Percentiles rank a stretch among this genome's conserved stretches.
phyloP scores from a whole-genome alignment of 2,888 invertebrate species.

The Drosophila stalkeri region DNA sequence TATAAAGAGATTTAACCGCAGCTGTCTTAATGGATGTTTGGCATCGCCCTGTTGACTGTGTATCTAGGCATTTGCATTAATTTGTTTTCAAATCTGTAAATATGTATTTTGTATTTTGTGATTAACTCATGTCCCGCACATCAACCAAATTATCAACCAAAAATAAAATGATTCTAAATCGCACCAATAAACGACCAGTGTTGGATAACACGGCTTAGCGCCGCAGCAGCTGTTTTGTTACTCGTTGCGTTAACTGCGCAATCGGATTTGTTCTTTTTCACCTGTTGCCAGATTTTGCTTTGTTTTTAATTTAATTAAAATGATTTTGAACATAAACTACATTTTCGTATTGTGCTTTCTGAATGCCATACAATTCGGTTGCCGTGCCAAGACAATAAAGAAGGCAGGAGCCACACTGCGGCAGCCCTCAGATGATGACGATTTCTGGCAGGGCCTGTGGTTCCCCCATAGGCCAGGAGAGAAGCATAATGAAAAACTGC shows the following conservation, averaged over 20 bases:
- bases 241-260: constrained; percentile 42
- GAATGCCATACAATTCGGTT: constrained; percentile 11
- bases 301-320: constrained; percentile 49
- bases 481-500: constrained; percentile 22
- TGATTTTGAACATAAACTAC: constrained; percentile 29
- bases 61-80: constrained; percentile 40
- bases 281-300: constrained; percentile 48
- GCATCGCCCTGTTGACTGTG: constrained; percentile 12
- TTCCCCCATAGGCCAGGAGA: constrained; percentile 60
- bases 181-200: constrained; percentile 20
- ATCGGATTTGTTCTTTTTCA: constrained; percentile 53
- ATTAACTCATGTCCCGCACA: constrained; percentile 22
- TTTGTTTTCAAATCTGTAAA: constrained; percentile 32
- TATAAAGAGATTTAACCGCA: constrained; percentile 3
- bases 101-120: constrained; percentile 42
- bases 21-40: constrained; percentile 35
- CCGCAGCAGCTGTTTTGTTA: constrained; percentile 58
- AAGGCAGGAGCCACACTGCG: constrained; percentile 79
- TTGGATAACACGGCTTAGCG: constrained; percentile 19
- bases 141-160: constrained; percentile 34
- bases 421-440: constrained; percentile 24
- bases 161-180: constrained; percentile 23
- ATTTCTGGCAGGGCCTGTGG: constrained; percentile 57
- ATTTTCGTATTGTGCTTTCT: constrained; percentile 31
- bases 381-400: constrained; percentile 63